A percentile compares a stretch with the other conserved stretches of the same genome.
phyloP scores from a whole-genome alignment of 1,140 invertebrate species.

The Drosophila trapezifrons region DNA sequence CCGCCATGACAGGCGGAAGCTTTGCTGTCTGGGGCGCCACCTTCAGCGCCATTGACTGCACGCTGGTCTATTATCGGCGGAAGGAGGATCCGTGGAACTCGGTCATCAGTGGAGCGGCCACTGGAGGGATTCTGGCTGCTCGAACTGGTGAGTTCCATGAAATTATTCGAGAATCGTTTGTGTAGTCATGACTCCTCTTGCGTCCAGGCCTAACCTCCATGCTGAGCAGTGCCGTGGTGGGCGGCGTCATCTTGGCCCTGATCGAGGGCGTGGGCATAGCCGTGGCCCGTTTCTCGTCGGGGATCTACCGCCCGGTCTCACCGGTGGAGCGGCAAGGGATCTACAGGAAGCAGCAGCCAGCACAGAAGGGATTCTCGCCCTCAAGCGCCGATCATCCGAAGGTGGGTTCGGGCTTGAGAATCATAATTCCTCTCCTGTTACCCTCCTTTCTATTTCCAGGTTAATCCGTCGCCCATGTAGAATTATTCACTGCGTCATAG shows the following conservation, averaged over 20 bases:
- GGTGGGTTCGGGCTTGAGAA: neutral
- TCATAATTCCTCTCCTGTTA: neutral
- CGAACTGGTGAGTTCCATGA: conserved; percentile 41
- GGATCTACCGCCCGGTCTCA: conserved; percentile 56
- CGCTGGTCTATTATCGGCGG: conserved; percentile 46
- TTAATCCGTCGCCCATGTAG: conserved; percentile 46
- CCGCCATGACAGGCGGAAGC: conserved; percentile 48
- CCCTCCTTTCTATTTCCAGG: conserved; percentile 36
- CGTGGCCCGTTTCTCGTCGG: conserved; percentile 55
- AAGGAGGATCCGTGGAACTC: conserved; percentile 75
- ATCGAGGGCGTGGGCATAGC: conserved; percentile 63
- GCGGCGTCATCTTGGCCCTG: conserved; percentile 58
- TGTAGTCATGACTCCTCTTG: neutral
- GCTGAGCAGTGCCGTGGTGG: conserved; percentile 65
- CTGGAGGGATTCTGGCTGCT: conserved; percentile 62
- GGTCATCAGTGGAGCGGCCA: conserved; percentile 61
- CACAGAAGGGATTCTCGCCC: neutral
- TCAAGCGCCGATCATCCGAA: neutral
- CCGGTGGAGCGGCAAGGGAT: conserved; percentile 48
- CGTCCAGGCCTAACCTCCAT: conserved; percentile 49
- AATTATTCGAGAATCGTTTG: neutral
- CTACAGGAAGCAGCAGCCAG: conserved; percentile 39
- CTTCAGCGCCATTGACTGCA: conserved; percentile 65
- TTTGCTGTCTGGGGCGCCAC: conserved; percentile 69
- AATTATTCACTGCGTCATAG: conserved; percentile 46